phyloP scores from a whole-genome alignment of 2,797 vertebrate genomes.

The Calcarius lapponicus region DNA sequence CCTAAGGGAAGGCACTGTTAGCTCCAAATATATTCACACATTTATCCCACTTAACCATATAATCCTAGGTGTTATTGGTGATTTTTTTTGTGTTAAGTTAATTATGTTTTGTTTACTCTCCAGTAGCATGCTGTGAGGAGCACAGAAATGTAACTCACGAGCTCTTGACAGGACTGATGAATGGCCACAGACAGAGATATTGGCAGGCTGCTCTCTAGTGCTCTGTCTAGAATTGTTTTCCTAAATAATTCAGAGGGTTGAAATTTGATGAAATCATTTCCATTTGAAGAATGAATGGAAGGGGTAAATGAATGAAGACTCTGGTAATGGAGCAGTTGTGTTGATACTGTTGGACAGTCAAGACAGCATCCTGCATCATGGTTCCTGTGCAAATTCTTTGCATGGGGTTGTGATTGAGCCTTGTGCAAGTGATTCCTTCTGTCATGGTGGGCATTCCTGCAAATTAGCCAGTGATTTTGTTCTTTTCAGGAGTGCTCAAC shows the following conservation, averaged over 20 bases:
- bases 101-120: constrained; percentile 64
- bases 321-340: neutral
- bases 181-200: constrained; percentile 65
- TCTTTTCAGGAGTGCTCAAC: neutral
- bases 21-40: neutral
- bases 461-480: neutral
- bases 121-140: neutral
- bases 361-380: neutral
- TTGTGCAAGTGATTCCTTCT: neutral
- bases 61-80: constrained; percentile 38
- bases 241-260: constrained; percentile 64
- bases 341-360: neutral
- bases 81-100: constrained; percentile 39
- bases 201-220: constrained; percentile 55
- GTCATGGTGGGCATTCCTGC: neutral
- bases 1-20: neutral
- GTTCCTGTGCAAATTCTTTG: neutral
- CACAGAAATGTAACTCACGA: neutral
- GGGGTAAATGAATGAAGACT: constrained; percentile 30
- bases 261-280: constrained; percentile 65
- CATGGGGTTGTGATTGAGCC: neutral
- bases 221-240: constrained; percentile 56
- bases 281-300: constrained; percentile 44
- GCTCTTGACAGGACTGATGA: constrained; percentile 64
- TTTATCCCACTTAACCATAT: constrained; percentile 50